Evolutionary conservation across 2,797 vertebrate species (phyloP).

Genomic region (Yasuhikotakia modesta): DNA sequence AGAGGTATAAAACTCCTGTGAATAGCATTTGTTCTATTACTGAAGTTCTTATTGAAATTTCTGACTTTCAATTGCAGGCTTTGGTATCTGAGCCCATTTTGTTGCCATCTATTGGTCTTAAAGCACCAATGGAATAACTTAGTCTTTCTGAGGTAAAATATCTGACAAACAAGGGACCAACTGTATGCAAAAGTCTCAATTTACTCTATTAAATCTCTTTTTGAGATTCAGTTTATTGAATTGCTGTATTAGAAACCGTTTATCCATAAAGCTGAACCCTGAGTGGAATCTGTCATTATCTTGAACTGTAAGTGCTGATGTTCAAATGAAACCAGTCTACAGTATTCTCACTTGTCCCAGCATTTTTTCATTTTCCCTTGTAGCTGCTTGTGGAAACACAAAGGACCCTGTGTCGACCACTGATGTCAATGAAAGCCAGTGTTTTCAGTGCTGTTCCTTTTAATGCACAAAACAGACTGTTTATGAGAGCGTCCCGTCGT

Average conservation of each 20-base stretch:
- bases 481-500: slow-evolving; percentile 4
- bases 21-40: no score
- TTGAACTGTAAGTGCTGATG: not conserved
- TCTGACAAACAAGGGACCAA: not conserved
- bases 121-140: not conserved
- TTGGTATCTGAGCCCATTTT: not conserved
- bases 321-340: slow-evolving; percentile 10
- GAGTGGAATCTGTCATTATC: not conserved
- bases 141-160: not conserved
- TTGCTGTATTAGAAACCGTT: not conserved
- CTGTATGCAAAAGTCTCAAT: not conserved
- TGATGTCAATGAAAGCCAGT: slow-evolving; percentile 11
- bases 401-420: slow-evolving; percentile 26
- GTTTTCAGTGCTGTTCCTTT: slow-evolving; percentile 17
- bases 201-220: not conserved
- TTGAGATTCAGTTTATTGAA: no score
- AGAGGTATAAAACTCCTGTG: no score
- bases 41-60: not conserved
- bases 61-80: not conserved
- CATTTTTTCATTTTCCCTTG: slow-evolving; percentile 1
- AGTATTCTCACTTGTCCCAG: slow-evolving; percentile 2
- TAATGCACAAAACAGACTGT: slow-evolving; percentile 27
- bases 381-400: slow-evolving; percentile 2
- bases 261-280: not conserved
- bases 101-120: not conserved